These are phyloP conservation scores for Helobdella robusta DNA, from an alignment of 2,888 invertebrate species.

Conservation along the genomic window DNA sequence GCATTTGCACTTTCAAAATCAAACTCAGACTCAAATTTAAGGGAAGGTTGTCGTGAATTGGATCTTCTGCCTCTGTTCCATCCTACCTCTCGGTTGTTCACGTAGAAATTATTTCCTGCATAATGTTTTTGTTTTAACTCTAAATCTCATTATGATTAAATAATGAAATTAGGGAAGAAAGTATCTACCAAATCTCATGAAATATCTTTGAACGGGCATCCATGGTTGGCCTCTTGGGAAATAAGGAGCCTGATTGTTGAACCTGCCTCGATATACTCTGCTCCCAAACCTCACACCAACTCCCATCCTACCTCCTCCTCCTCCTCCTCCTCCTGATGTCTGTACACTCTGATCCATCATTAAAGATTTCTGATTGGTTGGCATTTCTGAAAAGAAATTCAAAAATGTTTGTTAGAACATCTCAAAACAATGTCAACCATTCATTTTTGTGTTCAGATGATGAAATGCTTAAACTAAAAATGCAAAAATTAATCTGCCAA, in stretches of 20 bases:
- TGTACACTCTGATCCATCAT: slow-evolving; percentile 27
- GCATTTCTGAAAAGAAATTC: not conserved
- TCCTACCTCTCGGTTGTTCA: not conserved
- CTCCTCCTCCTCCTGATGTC: slow-evolving; percentile 9
- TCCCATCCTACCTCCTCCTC: not conserved
- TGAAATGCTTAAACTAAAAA: not conserved
- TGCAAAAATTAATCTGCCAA: not conserved
- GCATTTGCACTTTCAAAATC: slow-evolving; percentile 98
- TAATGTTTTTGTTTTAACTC: not conserved
- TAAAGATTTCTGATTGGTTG: not conserved
- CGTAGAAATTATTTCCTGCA: not conserved
- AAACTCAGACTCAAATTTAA: slow-evolving; percentile 91
- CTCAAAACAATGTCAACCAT: not conserved
- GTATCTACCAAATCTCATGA: not conserved
- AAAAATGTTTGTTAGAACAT: not conserved
- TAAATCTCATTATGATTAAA: not conserved
- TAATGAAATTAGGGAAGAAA: not conserved
- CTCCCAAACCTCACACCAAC: slow-evolving; percentile 6
- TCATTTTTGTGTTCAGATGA: not conserved
- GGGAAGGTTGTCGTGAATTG: slow-evolving; percentile 40
- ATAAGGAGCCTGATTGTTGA: not conserved
- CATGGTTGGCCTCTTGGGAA: not conserved
- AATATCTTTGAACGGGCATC: slow-evolving; percentile 6
- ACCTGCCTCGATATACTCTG: not conserved
- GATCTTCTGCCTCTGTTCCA: slow-evolving; percentile 4